Base-by-base conservation (phyloP, 2,888 invertebrate genomes). In the Sepioteuthis lessoniana region DNA sequence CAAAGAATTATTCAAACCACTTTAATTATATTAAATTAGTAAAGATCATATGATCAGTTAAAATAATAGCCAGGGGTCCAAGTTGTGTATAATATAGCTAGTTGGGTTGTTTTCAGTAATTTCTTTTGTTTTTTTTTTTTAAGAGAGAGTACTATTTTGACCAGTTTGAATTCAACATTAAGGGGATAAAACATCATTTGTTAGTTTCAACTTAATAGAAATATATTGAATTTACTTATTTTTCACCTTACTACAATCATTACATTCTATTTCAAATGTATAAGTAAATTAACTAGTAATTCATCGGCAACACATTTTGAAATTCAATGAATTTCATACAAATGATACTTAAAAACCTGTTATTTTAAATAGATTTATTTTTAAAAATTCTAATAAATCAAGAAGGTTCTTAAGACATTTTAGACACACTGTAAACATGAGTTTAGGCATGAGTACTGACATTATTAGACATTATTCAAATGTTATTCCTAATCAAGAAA, bases 21-120 rank as follows among this genome's bases (percentile, higher is more conserved):
- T 76, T 76, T 76, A 8, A 76, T 76, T 10, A 76, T 76, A n/a
- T 76, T 76, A 7, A 76, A 76, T 76, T 76, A 76, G 76, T 35
- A 76, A 76, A 76, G 76, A 76, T 76, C 76, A 76, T 76, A 35
- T 76, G 76, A 76, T n/a, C 76, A 76, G n/a, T 35, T n/a, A 76
- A 76, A 76, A n/a, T n/a, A n/a, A 16, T 60, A 60, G 16, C 25
- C 28, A 55, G 25, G 55, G 4, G 3, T 55, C 55, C 21, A 55
- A 55, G 25, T 55, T 25, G 16, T 50, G 19, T 16, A 50, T 50
- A 50, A 50, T 50, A 16, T 50, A 50, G 50, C 50, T 50, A 19
- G 50, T 50, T 50, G 3, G 50, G 50, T 16, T 50, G 21, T 50
- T 19, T 16, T 47, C 13, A 47, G 0, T 16, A 47, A 3, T 55